Evolutionary conservation across 2,113 vertebrate species (phyloP).

Genomic region (Triplophysa rosa): DNA sequence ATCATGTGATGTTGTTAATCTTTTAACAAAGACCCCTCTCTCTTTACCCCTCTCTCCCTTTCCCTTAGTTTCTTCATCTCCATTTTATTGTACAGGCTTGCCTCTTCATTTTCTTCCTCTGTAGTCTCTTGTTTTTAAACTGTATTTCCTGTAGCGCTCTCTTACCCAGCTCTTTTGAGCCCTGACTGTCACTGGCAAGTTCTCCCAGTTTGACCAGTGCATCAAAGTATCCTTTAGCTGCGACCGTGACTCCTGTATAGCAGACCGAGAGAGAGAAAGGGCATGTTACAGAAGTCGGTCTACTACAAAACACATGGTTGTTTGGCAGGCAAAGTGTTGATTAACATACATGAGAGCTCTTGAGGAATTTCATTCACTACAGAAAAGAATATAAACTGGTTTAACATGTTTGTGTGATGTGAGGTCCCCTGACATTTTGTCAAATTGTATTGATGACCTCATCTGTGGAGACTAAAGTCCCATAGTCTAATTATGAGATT

Average conservation of each 20-base stretch:
- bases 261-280: background rate
- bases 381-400: background rate
- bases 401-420: no score
- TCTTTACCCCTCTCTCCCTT: constrained; percentile 43
- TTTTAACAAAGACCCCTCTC: constrained; percentile 80
- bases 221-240: constrained; percentile 86
- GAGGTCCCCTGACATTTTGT: no score
- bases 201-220: constrained; percentile 84
- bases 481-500: no score
- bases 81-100: constrained; percentile 29
- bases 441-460: no score
- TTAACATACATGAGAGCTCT: background rate
- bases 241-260: constrained; percentile 78
- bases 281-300: background rate
- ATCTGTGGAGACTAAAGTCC: no score
- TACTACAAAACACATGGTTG: background rate
- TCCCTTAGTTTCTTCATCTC: constrained; percentile 58
- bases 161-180: constrained; percentile 85
- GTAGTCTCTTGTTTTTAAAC: background rate
- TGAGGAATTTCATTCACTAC: background rate
- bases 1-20: constrained; percentile 85
- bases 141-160: constrained; percentile 29
- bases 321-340: constrained; percentile 3
- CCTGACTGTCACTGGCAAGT: constrained; percentile 84
- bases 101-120: constrained; percentile 14